phyloP scores from a whole-genome alignment of 2,797 vertebrate species.

The Enoplosus armatus region DNA sequence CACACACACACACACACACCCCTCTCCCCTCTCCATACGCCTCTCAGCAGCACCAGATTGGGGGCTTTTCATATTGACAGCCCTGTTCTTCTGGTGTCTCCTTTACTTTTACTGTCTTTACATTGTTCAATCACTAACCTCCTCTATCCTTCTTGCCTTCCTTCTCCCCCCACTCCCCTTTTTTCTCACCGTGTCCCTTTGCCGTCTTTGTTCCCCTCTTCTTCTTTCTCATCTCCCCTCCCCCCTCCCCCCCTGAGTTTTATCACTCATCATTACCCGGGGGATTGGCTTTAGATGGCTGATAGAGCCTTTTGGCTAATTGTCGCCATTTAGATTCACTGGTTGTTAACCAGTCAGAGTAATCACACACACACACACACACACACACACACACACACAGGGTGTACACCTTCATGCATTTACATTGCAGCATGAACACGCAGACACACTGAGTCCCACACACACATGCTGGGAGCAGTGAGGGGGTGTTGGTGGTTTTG shows the following conservation, averaged over 20 bases:
- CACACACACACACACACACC: conserved; percentile 21
- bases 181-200: conserved; percentile 29
- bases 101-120: conserved; percentile 53
- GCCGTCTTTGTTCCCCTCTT: conserved; percentile 58
- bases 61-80: conserved; percentile 68
- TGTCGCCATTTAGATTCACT: conserved; percentile 88
- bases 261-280: conserved; percentile 85
- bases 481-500: conserved; percentile 80
- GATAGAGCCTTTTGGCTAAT: conserved; percentile 86
- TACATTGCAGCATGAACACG: conserved; percentile 59
- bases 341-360: conserved; percentile 82
- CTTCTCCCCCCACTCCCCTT: conserved; percentile 8
- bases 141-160: conserved; percentile 22
- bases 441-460: conserved; percentile 39
- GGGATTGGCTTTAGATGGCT: conserved; percentile 86
- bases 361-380: conserved; percentile 64
- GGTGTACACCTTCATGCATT: conserved; percentile 55
- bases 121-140: conserved; percentile 55
- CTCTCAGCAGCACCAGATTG: conserved; percentile 65
- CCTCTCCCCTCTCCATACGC: conserved; percentile 42
- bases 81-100: conserved; percentile 58
- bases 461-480: conserved; percentile 66
- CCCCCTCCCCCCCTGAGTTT: conserved; percentile 64
- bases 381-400: conserved; percentile 38
- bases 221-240: conserved; percentile 40